phyloP scores from a whole-genome alignment of 2,113 vertebrate genomes.

The Chloropsis hardwickii region DNA sequence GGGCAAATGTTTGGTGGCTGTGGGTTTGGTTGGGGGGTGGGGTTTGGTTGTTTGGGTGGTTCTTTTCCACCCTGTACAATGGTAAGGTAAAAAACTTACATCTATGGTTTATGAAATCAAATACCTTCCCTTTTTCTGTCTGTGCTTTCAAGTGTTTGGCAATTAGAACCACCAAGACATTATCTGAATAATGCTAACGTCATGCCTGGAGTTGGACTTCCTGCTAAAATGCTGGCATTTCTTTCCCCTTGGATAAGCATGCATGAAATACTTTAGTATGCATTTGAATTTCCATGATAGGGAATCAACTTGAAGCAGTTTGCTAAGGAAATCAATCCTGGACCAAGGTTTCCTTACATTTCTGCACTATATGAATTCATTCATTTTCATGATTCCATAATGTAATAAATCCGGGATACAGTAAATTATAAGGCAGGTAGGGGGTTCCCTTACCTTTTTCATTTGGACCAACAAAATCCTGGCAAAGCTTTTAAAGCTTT shows the following conservation, averaged over 20 bases:
- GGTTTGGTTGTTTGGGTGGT: not conserved
- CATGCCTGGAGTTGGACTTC: not conserved
- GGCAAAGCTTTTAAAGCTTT: not conserved
- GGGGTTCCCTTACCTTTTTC: not conserved
- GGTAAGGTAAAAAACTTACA: not conserved
- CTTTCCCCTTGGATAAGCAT: not conserved
- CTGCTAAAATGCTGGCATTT: not conserved
- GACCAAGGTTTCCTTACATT: not conserved
- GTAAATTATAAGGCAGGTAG: not conserved
- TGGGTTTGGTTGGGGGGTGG: accelerated
- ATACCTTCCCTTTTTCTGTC: not conserved
- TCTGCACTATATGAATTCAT: not conserved
- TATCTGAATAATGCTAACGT: not conserved
- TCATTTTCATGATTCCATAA: not conserved
- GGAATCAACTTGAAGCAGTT: not conserved
- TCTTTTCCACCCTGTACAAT: not conserved
- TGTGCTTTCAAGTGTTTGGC: not conserved
- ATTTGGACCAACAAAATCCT: not conserved
- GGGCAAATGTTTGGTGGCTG: not conserved
- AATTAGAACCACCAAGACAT: not conserved
- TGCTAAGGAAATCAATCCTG: not conserved
- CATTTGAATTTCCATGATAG: not conserved
- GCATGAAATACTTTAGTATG: not conserved
- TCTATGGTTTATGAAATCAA: not conserved
- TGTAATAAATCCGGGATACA: not conserved